Evolutionary conservation across 2,888 invertebrate species (phyloP), one percentile per base, ranked within the genome.

Genomic region (Chrysolina haemoptera): DNA sequence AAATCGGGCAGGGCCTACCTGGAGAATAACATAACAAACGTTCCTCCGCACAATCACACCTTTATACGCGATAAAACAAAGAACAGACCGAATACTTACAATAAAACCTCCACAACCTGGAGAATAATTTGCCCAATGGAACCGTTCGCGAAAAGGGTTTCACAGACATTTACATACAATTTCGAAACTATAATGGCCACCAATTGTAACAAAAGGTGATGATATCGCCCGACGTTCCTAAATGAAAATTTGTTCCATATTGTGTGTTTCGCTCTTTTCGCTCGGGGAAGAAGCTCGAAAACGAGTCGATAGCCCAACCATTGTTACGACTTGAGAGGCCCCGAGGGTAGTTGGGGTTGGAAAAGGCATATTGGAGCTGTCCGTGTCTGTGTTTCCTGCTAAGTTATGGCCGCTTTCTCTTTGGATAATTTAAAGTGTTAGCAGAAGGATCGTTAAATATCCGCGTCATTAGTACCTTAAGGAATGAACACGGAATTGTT

Each of bases 351-450:
- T 67, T n/a, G 20, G 66, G 43, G 48, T 70, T 66, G 22, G 68
- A 70, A 73, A 73, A 14, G 64, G 73, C 53, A 48, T 73, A 73
- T 73, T 73, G 73, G 73, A 55, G 55, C 55, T 68, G 69, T 73
- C 73, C 59, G 67, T 62, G 53, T 43, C 70, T 66, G 63, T 40
- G 65, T 40, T 67, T 67, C 16, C 40, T 16, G 8, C 20, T 53
- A 9, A 67, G 48, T 48, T 67, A 55, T 41, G 11, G 41, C 40
- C 48, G 14, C 59, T 59, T 59, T 59, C 27, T n/a, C 35, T 35
- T 27, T 59, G 35, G n/a, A 59, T 27, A n/a, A 59, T 59, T 59
- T 16, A 35, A 59, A 59, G 35, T n/a, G 59, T 59, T 35, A n/a
- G 59, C 27, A 35, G n/a, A 35, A 5, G 27, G n/a, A 35, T n/a